These are phyloP conservation scores for Cepphus grylle DNA, from an alignment of 2,113 vertebrate species.

Conservation along the genomic window DNA sequence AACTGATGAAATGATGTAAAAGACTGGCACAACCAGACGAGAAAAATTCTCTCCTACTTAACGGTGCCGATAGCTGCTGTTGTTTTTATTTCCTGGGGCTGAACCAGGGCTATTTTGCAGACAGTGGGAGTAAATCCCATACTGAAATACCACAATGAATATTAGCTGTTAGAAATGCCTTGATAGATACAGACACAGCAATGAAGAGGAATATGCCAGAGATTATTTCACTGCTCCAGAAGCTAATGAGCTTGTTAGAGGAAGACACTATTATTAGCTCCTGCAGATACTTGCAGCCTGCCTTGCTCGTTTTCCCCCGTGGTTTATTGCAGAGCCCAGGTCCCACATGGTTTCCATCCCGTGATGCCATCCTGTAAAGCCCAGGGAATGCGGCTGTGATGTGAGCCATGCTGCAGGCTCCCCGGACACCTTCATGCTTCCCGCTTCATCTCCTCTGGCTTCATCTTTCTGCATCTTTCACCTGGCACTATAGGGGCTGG, in stretches of 20 bases:
- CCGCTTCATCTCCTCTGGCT: neutral
- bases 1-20: neutral
- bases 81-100: neutral
- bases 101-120: neutral
- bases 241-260: slow-evolving; percentile 13
- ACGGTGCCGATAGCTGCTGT: neutral
- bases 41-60: neutral
- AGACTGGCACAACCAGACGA: neutral
- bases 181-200: slow-evolving; percentile 13
- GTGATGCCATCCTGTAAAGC: neutral
- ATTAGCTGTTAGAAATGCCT: slow-evolving; percentile 21
- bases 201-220: slow-evolving; percentile 12
- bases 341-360: neutral
- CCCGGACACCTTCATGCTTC: neutral
- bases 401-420: fast-evolving
- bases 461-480: neutral
- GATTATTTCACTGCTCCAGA: slow-evolving; percentile 14
- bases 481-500: neutral
- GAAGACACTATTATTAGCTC: slow-evolving; percentile 5
- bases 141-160: slow-evolving; percentile 12
- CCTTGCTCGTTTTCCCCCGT: neutral
- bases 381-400: neutral
- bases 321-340: neutral
- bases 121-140: slow-evolving; percentile 13
- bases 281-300: neutral